Conservation (phyloP, 2,888 invertebrate species). For the Electrophaes corylata region DNA sequence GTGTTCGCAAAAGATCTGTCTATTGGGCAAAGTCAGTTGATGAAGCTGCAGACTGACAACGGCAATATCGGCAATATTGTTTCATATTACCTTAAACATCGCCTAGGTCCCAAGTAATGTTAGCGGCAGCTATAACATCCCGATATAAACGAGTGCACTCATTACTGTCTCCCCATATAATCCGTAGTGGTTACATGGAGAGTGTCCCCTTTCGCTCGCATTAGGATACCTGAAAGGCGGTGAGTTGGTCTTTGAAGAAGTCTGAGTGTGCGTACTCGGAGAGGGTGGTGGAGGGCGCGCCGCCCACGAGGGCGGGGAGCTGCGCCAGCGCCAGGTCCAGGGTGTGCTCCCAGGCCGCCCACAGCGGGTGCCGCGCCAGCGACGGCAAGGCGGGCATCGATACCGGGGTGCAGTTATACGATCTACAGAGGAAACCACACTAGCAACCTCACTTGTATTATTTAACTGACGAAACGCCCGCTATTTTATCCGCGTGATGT, state of each 20-base stretch:
- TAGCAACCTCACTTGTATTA: too few relatives aligned
- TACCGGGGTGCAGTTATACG: slow-evolving; percentile 98
- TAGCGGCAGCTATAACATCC: too few relatives aligned
- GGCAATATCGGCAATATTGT: too few relatives aligned
- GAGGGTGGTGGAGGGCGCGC: slow-evolving; percentile 69
- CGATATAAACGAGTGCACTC: background rate
- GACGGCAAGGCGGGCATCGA: slow-evolving; percentile 96
- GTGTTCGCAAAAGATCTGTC: too few relatives aligned
- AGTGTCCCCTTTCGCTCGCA: too few relatives aligned
- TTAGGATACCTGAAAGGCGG: slow-evolving; percentile 29
- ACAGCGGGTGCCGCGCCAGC: slow-evolving; percentile 95
- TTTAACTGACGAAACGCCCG: too few relatives aligned
- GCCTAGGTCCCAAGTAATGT: too few relatives aligned
- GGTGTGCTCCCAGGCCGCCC: slow-evolving; percentile 99
- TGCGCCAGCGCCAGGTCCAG: slow-evolving; percentile 97
- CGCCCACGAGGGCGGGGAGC: slow-evolving; percentile 89
- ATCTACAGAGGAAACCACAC: slow-evolving; percentile 60
- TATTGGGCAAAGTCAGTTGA: too few relatives aligned
- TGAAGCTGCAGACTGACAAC: too few relatives aligned
- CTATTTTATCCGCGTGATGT: too few relatives aligned
- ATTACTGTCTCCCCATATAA: background rate
- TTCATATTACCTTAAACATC: too few relatives aligned
- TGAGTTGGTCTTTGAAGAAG: slow-evolving; percentile 25
- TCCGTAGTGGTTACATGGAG: background rate
- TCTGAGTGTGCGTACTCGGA: slow-evolving; percentile 81